phyloP scores from a whole-genome alignment of 2,113 vertebrate species.

The Hippolais icterina region DNA sequence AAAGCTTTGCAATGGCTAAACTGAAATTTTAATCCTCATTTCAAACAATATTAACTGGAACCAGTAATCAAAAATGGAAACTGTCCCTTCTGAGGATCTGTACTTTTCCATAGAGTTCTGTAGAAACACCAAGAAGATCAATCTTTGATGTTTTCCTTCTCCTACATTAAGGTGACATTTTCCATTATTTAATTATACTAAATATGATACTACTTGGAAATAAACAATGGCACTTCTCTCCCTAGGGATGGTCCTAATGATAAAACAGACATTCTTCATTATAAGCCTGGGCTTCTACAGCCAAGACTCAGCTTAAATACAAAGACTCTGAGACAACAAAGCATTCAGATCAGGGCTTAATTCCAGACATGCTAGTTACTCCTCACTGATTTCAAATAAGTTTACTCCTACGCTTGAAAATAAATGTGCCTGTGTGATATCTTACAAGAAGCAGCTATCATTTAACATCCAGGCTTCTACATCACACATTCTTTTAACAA shows the following conservation, averaged over 20 bases:
- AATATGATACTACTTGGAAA: not conserved
- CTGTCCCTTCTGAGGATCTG: not conserved
- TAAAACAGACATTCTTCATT: not conserved
- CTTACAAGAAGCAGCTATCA: not conserved
- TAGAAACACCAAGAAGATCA: not conserved
- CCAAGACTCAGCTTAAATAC: not conserved
- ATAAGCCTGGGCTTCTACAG: not conserved
- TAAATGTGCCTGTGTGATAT: not conserved
- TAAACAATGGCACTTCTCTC: not conserved
- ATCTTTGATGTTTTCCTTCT: not conserved
- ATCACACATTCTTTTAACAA: not conserved
- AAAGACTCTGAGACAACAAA: not conserved
- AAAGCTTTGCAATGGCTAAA: not conserved
- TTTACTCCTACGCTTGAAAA: not conserved
- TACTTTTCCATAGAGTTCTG: not conserved
- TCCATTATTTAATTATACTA: slow-evolving; percentile 13
- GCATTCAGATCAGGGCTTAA: not conserved
- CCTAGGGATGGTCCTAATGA: not conserved
- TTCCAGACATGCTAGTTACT: not conserved
- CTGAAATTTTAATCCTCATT: not conserved
- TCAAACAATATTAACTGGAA: not conserved
- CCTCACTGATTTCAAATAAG: not conserved
- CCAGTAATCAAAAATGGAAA: not conserved
- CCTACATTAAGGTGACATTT: not conserved
- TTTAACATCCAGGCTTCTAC: not conserved